A percentile compares a stretch with the other conserved stretches of the same genome.
Evolutionary conservation across 30 jellyfish, hydroid and myxozoan species (phyloP).

Genomic region (Catostylus mosaicus): DNA sequence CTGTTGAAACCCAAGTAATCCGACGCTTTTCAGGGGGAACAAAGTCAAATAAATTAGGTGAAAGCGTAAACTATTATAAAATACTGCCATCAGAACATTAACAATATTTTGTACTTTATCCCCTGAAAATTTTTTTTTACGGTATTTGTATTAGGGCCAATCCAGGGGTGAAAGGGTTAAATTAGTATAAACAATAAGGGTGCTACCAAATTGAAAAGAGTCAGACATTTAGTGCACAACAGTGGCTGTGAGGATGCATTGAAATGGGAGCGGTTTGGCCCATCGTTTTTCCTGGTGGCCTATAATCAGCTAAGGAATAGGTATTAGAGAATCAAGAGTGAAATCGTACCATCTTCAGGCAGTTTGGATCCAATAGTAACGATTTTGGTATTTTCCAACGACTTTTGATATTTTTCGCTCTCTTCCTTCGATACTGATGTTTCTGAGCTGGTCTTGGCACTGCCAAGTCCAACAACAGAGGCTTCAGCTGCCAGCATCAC

Average conservation of each 20-base stretch:
- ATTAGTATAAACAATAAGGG: too few relatives aligned
- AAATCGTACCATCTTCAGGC: conserved; percentile 41
- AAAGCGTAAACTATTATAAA: too few relatives aligned
- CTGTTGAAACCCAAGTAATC: too few relatives aligned
- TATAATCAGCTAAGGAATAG: neutral
- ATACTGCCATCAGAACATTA: too few relatives aligned
- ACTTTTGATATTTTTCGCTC: conserved; percentile 24
- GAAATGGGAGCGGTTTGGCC: neutral
- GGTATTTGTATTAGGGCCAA: too few relatives aligned
- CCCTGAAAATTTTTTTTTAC: too few relatives aligned
- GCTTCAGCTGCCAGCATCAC: conserved; percentile 26
- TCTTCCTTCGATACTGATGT: neutral
- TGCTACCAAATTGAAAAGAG: too few relatives aligned
- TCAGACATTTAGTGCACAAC: too few relatives aligned
- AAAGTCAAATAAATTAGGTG: too few relatives aligned
- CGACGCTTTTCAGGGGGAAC: too few relatives aligned
- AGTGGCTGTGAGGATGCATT: neutral
- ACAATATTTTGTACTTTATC: too few relatives aligned
- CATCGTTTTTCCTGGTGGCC: neutral
- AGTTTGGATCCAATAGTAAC: conserved; percentile 47
- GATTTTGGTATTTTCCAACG: conserved; percentile 10
- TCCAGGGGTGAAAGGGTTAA: too few relatives aligned
- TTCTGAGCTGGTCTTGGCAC: neutral
- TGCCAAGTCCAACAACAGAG: conserved; percentile 22
- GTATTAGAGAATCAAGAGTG: neutral